Base-by-base conservation (phyloP, 2,113 vertebrate genomes). In the Eolophus roseicapilla region DNA sequence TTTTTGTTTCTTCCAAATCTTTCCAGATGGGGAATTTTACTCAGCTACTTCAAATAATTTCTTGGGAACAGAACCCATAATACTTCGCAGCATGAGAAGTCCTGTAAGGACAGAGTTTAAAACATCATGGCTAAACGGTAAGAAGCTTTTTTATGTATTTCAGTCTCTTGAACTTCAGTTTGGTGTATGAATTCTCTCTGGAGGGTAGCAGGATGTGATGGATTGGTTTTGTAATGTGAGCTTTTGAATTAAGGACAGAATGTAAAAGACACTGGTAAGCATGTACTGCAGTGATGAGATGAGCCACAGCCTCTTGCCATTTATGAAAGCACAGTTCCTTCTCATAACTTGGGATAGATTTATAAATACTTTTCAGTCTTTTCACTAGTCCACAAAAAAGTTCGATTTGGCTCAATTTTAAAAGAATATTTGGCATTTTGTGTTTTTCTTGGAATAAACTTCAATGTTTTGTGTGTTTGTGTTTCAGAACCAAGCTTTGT, bases 1-100 rank as follows among this genome's bases (percentile, higher is more conserved):
- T 33, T n/a, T 90, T 83, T 70, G 23, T 81, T 81, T 79, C 29
- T 41, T 74, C 39, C 55, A 39, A 62, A 63, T 71, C 64, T 80
- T 79, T 69, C 68, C 94, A 99, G 98, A 98, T 92, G 97, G 96
- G 84, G 98, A 98, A 85, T 97, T 98, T 94, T 99, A 98, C 93
- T 98, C 98, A 28, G 98, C 98, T 75, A 98, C 98, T 63, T 97
- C 98, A 57, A 98, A 97, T 93, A 99, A 98, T 93, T 99, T 99
- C 91, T 96, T 98, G 97, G 98, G 98, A 85, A 98, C 98, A 5
- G 98, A 98, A 95, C 98, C 98, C 7, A 97, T 98, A 82, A 87
- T 98, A 74, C 95, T 98, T 23, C 97, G 97, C 75, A 98, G 96
- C 76, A 97, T 98, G 20, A 93, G 75, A 82, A 96, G 94, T 86